phyloP scores from a whole-genome alignment of 2,888 invertebrate species.

The Xestia c-nigrum region DNA sequence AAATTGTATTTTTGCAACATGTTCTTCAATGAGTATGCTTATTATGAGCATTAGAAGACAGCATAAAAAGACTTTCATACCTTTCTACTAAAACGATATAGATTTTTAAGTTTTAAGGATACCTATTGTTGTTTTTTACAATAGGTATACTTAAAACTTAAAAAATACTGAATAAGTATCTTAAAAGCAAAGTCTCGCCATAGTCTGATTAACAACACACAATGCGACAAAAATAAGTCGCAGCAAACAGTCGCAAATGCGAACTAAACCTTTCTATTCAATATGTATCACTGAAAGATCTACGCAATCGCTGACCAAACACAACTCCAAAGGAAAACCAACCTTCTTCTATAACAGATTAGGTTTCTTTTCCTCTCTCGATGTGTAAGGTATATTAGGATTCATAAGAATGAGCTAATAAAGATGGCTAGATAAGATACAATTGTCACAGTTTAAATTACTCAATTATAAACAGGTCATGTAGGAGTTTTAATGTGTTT shows the following conservation, averaged over 20 bases:
- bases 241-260: constrained; percentile 27
- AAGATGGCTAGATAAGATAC: constrained; percentile 71
- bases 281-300: constrained; percentile 76
- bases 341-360: accelerated
- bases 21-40: background rate
- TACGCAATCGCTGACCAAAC: constrained; percentile 58
- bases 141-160: too few relatives aligned
- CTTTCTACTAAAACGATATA: too few relatives aligned
- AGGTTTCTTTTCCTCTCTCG: constrained; percentile 18
- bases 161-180: background rate
- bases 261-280: constrained; percentile 59
- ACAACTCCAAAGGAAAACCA: constrained; percentile 1
- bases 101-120: too few relatives aligned
- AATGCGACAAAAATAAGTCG: constrained; percentile 20
- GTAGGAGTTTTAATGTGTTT: constrained; percentile 78
- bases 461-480: constrained; percentile 82
- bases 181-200: background rate
- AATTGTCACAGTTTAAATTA: constrained; percentile 73
- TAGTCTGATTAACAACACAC: background rate
- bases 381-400: constrained; percentile 62
- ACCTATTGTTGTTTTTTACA: too few relatives aligned
- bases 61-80: too few relatives aligned
- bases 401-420: constrained; percentile 73
- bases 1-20: background rate
- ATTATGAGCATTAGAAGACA: too few relatives aligned